Base-by-base conservation (phyloP, 2,113 vertebrate genomes). In the Morone saxatilis region DNA sequence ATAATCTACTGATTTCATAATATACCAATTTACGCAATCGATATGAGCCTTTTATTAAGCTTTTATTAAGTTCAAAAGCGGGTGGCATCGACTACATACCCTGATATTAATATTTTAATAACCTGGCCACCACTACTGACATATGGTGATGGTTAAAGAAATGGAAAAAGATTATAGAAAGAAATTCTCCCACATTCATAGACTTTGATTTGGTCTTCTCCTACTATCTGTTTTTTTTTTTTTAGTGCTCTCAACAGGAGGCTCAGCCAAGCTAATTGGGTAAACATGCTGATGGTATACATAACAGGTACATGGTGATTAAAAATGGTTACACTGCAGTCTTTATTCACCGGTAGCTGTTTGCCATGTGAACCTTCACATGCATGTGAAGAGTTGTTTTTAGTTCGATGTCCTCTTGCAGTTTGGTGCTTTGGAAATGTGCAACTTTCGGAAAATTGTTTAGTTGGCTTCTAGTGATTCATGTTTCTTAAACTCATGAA, bases 71-170 rank as follows among this genome's bases (percentile, higher is more conserved):
- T 63, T 75, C 20, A 51, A 53, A 69, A n/a, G 8, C 41, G 12
- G 59, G 36, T 1, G 22, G 12, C 13, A 40, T 19, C 12, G 11
- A 59, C 45, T 71, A 60, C 47, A 57, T 51, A 53, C 50, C 20
- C 61, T 19, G 10, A 78, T 65, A 25, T 78, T 36, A 65, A 54
- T 7, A 38, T 77, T 84, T 76, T 41, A 79, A 86, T 13, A 62
- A 81, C 20, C 13, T 43, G n/a, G 22, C 38, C 71, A 53, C 16
- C 19, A 36, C 17, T 38, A 14, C 12, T 67, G 59, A 40, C 22
- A 45, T 36, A 50, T 45, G 38, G 12, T 19, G 41, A 62, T 47
- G 16, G 47, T 2, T 25, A 40, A 20, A 50, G 14, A 45, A 70
- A 77, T 40, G 4, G 3, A n/a, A 56, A 41, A 53, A 51, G 40